Evolutionary conservation across 1,140 invertebrate species (phyloP).

Genomic region (Panonychus citri): DNA sequence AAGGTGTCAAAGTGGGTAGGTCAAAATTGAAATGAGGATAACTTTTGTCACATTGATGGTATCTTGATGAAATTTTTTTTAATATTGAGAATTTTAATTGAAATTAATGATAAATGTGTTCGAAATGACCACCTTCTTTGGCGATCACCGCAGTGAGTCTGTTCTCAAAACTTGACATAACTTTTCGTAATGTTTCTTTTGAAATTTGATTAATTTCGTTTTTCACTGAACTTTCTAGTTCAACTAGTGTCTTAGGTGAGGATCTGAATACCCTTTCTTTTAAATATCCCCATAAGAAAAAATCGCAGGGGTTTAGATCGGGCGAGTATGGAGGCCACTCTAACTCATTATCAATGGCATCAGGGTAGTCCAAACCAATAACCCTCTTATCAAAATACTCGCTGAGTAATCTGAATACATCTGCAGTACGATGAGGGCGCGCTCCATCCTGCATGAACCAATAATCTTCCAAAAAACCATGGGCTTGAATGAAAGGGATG

Average conservation of each 20-base stretch:
- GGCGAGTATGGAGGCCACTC: constrained; percentile 12
- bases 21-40: too few relatives aligned
- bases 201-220: not conserved
- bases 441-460: constrained; percentile 9
- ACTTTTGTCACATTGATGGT: too few relatives aligned
- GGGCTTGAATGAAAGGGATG: not conserved
- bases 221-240: not conserved
- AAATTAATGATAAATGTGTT: not conserved
- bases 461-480: not conserved
- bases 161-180: not conserved
- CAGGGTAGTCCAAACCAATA: not conserved
- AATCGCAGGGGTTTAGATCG: constrained; percentile 13
- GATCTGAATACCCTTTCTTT: constrained; percentile 9
- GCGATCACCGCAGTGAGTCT: not conserved
- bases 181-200: not conserved
- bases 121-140: not conserved
- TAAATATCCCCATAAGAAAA: constrained; percentile 12
- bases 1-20: too few relatives aligned
- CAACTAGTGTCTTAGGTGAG: not conserved
- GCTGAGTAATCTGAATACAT: not conserved
- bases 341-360: not conserved
- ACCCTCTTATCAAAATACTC: not conserved
- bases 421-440: constrained; percentile 1
- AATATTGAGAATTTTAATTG: too few relatives aligned
- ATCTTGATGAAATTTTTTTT: too few relatives aligned